phyloP scores from a whole-genome alignment of 2,888 invertebrate species.

The Itoplectis maculator region DNA sequence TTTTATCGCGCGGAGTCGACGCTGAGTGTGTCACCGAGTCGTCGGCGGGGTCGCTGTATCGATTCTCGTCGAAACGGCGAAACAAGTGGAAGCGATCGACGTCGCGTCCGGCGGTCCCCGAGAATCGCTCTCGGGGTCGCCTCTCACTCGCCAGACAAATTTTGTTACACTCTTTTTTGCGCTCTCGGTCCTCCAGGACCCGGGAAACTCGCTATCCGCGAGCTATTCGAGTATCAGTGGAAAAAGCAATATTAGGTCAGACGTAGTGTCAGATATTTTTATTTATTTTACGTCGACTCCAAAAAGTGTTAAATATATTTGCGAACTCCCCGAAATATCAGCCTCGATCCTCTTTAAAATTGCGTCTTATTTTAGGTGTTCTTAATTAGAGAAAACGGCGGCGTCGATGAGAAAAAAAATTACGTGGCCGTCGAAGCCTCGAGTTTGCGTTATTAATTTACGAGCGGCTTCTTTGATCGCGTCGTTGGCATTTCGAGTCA shows the following conservation, averaged over 20 bases:
- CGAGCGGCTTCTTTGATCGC: constrained; percentile 22
- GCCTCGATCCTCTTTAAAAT: background rate
- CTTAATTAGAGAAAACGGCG: background rate
- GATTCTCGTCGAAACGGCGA: constrained; percentile 72
- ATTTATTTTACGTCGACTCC: background rate
- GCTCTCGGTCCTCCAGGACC: background rate
- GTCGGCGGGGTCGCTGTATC: constrained; percentile 71
- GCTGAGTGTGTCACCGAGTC: background rate
- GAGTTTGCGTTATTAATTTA: constrained; percentile 40
- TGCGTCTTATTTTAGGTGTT: background rate
- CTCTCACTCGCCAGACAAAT: constrained; percentile 60
- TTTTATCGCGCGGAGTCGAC: background rate
- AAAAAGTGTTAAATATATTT: background rate
- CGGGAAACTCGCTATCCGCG: background rate
- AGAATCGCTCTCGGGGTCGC: constrained; percentile 62
- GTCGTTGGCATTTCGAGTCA: background rate
- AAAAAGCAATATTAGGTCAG: background rate
- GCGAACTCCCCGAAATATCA: too few species aligned
- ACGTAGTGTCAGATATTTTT: background rate
- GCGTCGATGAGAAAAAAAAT: background rate
- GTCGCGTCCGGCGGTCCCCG: constrained; percentile 48
- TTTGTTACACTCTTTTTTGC: constrained; percentile 67
- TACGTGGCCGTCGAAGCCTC: background rate
- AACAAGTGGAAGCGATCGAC: constrained; percentile 69
- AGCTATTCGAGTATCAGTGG: background rate